Base-by-base conservation (phyloP, 2,888 invertebrate species). In the Tubulanus polymorphus region DNA sequence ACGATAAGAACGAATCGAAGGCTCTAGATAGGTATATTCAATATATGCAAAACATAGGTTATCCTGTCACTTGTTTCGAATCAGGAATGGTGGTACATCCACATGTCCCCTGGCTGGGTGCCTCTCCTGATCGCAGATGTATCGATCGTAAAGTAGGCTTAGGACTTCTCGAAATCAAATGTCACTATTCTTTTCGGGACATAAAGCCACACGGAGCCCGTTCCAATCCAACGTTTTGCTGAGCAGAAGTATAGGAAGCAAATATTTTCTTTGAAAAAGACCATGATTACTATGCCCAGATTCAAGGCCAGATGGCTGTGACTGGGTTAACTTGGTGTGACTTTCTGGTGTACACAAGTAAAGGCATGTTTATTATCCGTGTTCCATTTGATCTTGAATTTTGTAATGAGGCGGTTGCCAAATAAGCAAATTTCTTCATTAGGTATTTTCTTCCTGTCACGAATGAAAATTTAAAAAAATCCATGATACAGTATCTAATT, bases 291-390 rank as follows among this genome's bases (percentile, higher is more conserved):
- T 60, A 54, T 23, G 56, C 37, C 23, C 63, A 63, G 23, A 48
- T 64, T 5, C 59, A 61, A 23, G 64, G 64, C 15, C 60, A 62
- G 35, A 52, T 62, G 53, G 61, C 54, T 28, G 10, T 63, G 0
- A 45, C 26, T 46, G 55, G 53, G 2, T 3, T 32, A 12, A 48
- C 54, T 10, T 64, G 61, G 64, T 62, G 60, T 50, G 60, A 63
- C 27, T 62, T 62, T 60, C 60, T 60, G 48, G 50, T 63, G 5
- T 63, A 54, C 51, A 63, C 60, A 23, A n/a, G 2, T 1, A 37
- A 30, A 10, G 62, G 59, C 3, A 51, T 59, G 3, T 56, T 47
- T 20, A 41, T 62, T 30, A 59, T 59, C 20, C 45, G 61, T 25
- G 57, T 63, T 23, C 12, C 5, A 26, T 58, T 59, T 48, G 48